These are phyloP conservation scores for Hipparchia semele DNA, from an alignment of 2,888 invertebrate genomes.

Conservation along the genomic window DNA sequence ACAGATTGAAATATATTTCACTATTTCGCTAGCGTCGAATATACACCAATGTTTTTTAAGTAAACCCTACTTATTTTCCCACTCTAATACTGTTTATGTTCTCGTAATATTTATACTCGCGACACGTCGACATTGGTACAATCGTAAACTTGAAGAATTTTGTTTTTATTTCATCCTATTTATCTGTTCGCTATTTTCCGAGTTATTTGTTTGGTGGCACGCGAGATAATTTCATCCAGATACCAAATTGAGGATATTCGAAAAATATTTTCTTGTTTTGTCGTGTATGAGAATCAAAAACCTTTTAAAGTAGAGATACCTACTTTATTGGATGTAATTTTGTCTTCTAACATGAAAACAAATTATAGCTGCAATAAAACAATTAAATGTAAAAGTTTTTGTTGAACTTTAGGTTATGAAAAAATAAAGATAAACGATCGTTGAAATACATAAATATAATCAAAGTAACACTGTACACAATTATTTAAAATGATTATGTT, in stretches of 20 bases:
- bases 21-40: conserved; percentile 32
- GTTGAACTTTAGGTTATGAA: neutral
- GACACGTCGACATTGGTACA: conserved; percentile 29
- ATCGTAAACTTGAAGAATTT: conserved; percentile 26
- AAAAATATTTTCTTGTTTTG: conserved; percentile 12
- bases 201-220: conserved; percentile 20
- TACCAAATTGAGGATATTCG: conserved; percentile 8
- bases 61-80: conserved; percentile 33
- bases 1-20: conserved; percentile 61
- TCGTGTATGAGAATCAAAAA: conserved; percentile 4
- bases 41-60: conserved; percentile 35
- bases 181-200: conserved; percentile 10
- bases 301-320: neutral
- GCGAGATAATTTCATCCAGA: conserved; percentile 8
- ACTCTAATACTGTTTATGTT: conserved; percentile 34
- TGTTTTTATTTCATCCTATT: conserved; percentile 20
- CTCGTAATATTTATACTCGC: conserved; percentile 32
- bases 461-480: conserved; percentile 43
- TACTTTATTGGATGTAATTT: neutral
- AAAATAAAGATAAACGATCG: neutral
- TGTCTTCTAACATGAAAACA: neutral
- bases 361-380: neutral
- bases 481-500: conserved; percentile 47
- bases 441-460: conserved; percentile 38
- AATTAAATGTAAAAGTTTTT: neutral